phyloP scores from a whole-genome alignment of 2,113 vertebrate genomes.

The Otis tarda region DNA sequence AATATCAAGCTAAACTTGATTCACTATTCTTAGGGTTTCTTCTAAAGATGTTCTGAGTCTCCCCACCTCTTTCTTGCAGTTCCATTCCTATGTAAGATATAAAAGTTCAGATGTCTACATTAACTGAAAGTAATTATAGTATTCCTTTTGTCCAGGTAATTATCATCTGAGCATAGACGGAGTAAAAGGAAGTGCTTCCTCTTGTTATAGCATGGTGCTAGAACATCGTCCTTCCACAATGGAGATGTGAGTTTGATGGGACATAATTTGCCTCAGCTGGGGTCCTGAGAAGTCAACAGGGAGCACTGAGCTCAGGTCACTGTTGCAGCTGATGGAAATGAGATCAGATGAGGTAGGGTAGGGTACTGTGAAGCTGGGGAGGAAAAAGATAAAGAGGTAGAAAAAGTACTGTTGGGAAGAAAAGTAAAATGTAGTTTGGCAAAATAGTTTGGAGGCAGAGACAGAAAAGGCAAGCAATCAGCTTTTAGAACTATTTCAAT shows the following conservation, averaged over 20 bases:
- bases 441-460: not conserved
- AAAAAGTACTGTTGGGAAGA: not conserved
- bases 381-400: not conserved
- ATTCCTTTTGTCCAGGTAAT: not conserved
- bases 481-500: not conserved
- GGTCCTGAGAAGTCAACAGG: not conserved
- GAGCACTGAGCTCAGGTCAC: not conserved
- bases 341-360: not conserved
- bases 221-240: accelerated
- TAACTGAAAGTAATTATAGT: not conserved
- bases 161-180: not conserved
- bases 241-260: not conserved
- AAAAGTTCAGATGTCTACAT: not conserved
- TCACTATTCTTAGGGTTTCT: accelerated
- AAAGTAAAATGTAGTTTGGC: not conserved
- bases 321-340: not conserved
- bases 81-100: not conserved
- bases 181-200: not conserved
- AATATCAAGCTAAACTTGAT: not conserved
- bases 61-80: not conserved
- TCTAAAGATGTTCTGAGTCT: not conserved
- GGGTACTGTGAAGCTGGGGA: accelerated
- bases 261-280: accelerated
- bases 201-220: accelerated
- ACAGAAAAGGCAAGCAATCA: not conserved